A percentile compares a stretch with the other conserved stretches of the same genome.
phyloP scores from a whole-genome alignment of 2,888 invertebrate species.

The Hemistola chrysoprasaria region DNA sequence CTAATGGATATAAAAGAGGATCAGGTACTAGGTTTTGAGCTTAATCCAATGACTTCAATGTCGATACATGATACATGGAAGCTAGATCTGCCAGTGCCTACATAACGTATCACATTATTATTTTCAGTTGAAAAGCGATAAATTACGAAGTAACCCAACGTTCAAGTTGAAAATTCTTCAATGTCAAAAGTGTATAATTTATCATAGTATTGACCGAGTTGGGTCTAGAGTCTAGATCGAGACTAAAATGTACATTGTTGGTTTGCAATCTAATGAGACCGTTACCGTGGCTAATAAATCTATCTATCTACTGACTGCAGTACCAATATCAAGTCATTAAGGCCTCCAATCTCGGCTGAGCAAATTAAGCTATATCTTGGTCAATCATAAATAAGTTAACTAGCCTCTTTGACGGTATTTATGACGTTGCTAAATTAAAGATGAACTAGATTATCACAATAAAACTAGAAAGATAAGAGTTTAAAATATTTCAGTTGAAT shows the following conservation, averaged over 20 bases:
- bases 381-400: neutral
- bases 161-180: slow-evolving; percentile 12
- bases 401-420: no score
- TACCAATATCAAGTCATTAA: slow-evolving; percentile 5
- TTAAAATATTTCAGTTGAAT: no score
- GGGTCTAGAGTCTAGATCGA: neutral
- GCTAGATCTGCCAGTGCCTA: no score
- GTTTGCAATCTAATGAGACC: slow-evolving; percentile 9
- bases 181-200: slow-evolving; percentile 14
- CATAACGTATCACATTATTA: slow-evolving; percentile 5
- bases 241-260: slow-evolving; percentile 9
- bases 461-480: no score
- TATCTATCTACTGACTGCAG: neutral
- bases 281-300: slow-evolving; percentile 12
- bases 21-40: slow-evolving; percentile 41
- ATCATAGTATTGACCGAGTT: slow-evolving; percentile 13
- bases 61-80: slow-evolving; percentile 19
- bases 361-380: neutral
- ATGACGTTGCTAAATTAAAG: no score
- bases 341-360: neutral
- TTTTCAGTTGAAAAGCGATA: slow-evolving; percentile 8
- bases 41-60: slow-evolving; percentile 51
- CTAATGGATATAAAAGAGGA: no score
- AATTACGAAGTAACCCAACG: neutral
- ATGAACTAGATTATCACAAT: no score